Evolutionary conservation across 2,888 invertebrate genomes (phyloP).

Genomic region (Blera fallax): DNA sequence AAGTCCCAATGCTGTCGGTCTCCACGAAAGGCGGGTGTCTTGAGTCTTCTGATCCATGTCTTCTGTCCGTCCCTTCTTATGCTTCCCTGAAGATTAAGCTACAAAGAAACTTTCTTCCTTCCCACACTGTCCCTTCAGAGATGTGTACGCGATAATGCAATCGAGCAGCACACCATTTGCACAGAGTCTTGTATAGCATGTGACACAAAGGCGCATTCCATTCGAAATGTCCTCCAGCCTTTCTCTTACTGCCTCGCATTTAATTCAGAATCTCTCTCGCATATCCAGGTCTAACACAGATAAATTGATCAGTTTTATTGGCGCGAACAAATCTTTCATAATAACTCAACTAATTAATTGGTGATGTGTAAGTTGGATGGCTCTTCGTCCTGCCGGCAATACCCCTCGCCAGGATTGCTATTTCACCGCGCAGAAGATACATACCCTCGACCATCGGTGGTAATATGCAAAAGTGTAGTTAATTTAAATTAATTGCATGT

Average conservation of each 20-base stretch:
- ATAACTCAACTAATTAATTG: slow-evolving; percentile 73
- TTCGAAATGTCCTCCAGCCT: neutral
- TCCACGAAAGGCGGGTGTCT: too few relatives aligned
- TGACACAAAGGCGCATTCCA: slow-evolving; percentile 51
- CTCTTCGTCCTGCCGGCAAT: neutral
- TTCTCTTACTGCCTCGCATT: neutral
- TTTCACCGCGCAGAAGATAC: slow-evolving; percentile 17
- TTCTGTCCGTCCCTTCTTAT: too few relatives aligned
- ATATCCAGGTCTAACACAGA: slow-evolving; percentile 60
- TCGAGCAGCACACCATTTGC: slow-evolving; percentile 22
- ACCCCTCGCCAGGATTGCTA: slow-evolving; percentile 6
- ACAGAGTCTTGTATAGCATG: slow-evolving; percentile 16
- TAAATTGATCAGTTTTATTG: slow-evolving; percentile 72
- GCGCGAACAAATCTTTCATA: slow-evolving; percentile 73
- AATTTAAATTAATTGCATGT: slow-evolving; percentile 73
- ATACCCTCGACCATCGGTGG: slow-evolving; percentile 1
- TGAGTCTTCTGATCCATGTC: too few relatives aligned
- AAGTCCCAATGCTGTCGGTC: too few relatives aligned
- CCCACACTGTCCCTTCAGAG: slow-evolving; percentile 27
- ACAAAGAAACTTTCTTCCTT: neutral
- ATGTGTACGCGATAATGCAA: slow-evolving; percentile 27
- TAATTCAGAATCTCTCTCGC: slow-evolving; percentile 25
- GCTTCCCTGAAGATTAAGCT: too few relatives aligned
- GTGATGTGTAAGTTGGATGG: slow-evolving; percentile 66
- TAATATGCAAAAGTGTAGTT: slow-evolving; percentile 70